Evolutionary conservation across 2,113 vertebrate species (phyloP).

Genomic region (Cnemophilus loriae): DNA sequence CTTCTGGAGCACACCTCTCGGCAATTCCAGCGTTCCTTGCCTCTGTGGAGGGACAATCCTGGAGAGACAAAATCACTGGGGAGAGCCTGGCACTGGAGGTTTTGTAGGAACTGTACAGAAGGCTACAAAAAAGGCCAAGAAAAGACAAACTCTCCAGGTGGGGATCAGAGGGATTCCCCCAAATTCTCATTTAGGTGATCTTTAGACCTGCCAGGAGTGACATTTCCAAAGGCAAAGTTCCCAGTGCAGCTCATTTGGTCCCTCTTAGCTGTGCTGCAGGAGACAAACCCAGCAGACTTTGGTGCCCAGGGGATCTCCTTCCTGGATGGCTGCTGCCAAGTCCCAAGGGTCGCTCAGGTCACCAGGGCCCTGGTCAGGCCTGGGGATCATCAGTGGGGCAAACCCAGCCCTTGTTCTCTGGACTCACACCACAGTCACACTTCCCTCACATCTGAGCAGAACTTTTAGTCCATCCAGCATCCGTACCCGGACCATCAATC

Average conservation of each 20-base stretch:
- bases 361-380: background rate
- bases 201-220: background rate
- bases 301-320: background rate
- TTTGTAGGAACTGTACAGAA: background rate
- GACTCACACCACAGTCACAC: no score
- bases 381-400: background rate
- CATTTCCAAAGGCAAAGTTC: background rate
- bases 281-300: background rate
- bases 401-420: background rate
- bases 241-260: background rate
- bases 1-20: background rate
- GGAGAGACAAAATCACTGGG: background rate
- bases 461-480: background rate
- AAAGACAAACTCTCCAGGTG: background rate
- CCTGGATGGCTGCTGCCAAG: background rate
- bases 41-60: background rate
- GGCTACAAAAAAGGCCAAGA: background rate
- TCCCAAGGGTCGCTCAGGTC: background rate
- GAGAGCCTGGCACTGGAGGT: background rate
- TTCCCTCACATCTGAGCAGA: accelerated
- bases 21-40: background rate
- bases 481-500: background rate
- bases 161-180: background rate
- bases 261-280: background rate
- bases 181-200: background rate